A percentile compares a stretch with the other conserved stretches of the same genome.
Conservation (phyloP, 2,797 vertebrate species). For the Mormyrus hasselquistii region DNA sequence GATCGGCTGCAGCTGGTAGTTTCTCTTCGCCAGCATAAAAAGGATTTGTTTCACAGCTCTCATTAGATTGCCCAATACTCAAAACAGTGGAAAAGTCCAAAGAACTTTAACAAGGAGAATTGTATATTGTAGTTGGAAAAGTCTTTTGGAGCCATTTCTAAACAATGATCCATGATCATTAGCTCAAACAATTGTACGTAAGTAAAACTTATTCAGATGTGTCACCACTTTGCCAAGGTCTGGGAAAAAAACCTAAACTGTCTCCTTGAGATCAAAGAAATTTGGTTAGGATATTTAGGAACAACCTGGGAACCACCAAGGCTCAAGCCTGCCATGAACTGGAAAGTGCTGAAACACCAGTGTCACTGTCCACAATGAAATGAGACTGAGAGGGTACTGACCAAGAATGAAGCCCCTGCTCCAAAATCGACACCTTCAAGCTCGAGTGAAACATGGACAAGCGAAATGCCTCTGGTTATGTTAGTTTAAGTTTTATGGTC, state of each 20-base stretch:
- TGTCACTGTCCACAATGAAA: background rate
- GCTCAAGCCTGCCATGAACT: background rate
- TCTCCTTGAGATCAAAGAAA: background rate
- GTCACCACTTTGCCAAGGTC: background rate
- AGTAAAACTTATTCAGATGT: background rate
- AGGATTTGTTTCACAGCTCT: too few relatives aligned
- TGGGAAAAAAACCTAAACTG: background rate
- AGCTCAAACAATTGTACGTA: background rate
- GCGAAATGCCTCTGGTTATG: background rate
- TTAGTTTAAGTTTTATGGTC: background rate
- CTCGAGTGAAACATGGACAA: background rate
- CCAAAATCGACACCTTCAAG: background rate
- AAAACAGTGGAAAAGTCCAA: background rate
- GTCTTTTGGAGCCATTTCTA: background rate
- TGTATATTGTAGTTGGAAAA: background rate
- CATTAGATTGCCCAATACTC: background rate
- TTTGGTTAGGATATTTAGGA: background rate
- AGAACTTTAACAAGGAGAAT: background rate
- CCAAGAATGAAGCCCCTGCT: background rate
- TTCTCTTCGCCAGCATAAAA: background rate
- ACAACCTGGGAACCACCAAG: background rate
- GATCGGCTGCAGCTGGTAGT: background rate
- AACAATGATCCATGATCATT: background rate
- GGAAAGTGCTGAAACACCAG: background rate
- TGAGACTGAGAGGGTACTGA: background rate